A percentile compares a stretch with the other conserved stretches of the same genome.
phyloP scores from a whole-genome alignment of 2,113 vertebrate genomes.

The Neogobius melanostomus region DNA sequence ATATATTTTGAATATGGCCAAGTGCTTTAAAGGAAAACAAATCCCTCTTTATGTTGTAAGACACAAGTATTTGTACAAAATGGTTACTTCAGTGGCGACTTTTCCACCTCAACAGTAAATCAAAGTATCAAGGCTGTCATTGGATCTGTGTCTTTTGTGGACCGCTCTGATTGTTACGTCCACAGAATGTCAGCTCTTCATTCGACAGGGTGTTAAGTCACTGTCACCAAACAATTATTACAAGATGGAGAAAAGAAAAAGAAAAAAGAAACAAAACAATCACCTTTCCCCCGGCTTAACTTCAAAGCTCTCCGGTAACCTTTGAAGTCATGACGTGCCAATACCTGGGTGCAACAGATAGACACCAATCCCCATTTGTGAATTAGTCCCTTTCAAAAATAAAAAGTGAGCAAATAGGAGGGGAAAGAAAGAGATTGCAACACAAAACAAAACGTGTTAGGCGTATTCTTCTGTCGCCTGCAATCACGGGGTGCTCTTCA shows the following conservation, averaged over 20 bases:
- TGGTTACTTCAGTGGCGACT: too few species aligned
- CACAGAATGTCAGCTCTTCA: conserved; percentile 48
- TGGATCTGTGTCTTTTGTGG: conserved; percentile 31
- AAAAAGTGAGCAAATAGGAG: conserved; percentile 57
- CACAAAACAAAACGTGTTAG: conserved; percentile 71
- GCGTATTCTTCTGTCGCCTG: conserved; percentile 69
- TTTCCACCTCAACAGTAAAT: neutral
- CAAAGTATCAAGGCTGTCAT: conserved; percentile 15
- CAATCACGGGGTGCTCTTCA: conserved; percentile 55
- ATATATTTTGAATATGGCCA: too few species aligned
- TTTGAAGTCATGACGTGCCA: conserved; percentile 69
- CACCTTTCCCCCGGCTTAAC: conserved; percentile 61
- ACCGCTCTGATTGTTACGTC: conserved; percentile 29
- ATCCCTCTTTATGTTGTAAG: too few species aligned
- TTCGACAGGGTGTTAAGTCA: conserved; percentile 57
- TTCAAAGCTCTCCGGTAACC: conserved; percentile 68
- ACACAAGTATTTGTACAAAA: too few species aligned
- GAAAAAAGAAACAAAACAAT: conserved; percentile 42
- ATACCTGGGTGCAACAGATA: conserved; percentile 65
- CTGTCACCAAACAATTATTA: conserved; percentile 58
- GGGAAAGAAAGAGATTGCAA: conserved; percentile 58
- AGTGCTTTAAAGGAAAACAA: too few species aligned
- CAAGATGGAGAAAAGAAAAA: conserved; percentile 26
- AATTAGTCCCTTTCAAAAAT: conserved; percentile 62
- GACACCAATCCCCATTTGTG: conserved; percentile 63